These are phyloP conservation scores for Leiothrix lutea DNA, from an alignment of 2,113 vertebrate species.

Conservation along the genomic window DNA sequence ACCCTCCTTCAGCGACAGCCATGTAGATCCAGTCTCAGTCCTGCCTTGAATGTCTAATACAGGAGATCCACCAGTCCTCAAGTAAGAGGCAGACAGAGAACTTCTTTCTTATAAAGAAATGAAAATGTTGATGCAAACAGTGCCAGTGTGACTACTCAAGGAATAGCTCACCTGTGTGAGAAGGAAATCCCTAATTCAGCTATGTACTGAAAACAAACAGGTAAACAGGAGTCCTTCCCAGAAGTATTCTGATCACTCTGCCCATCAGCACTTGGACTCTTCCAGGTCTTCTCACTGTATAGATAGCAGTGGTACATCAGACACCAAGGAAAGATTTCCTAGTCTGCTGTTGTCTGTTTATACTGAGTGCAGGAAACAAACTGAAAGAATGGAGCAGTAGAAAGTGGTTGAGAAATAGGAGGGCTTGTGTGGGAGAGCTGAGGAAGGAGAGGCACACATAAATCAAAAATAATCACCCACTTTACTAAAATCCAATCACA, in stretches of 20 bases:
- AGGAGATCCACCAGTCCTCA: not conserved
- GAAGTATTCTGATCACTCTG: not conserved
- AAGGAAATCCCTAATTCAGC: not conserved
- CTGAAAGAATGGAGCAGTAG: not conserved
- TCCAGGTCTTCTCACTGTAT: not conserved
- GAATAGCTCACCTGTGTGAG: not conserved
- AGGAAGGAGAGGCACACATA: not conserved
- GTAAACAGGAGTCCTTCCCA: not conserved
- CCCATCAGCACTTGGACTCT: not conserved
- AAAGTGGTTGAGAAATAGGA: not conserved
- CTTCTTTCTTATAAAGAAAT: not conserved
- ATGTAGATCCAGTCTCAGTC: not conserved
- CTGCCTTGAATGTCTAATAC: not conserved
- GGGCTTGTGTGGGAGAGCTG: not conserved
- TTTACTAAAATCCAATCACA: not conserved
- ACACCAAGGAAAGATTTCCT: not conserved
- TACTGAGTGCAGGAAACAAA: rapidly evolving
- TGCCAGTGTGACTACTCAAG: not conserved
- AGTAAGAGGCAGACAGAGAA: not conserved
- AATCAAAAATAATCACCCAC: not conserved
- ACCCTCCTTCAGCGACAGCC: not conserved
- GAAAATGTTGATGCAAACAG: not conserved
- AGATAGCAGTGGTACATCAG: not conserved
- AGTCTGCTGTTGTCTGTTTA: not conserved
- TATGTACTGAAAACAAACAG: not conserved